Evolutionary conservation across 2,797 vertebrate species (phyloP), one percentile per base, ranked within the genome.

Genomic region (Atherinosoma microstoma): DNA sequence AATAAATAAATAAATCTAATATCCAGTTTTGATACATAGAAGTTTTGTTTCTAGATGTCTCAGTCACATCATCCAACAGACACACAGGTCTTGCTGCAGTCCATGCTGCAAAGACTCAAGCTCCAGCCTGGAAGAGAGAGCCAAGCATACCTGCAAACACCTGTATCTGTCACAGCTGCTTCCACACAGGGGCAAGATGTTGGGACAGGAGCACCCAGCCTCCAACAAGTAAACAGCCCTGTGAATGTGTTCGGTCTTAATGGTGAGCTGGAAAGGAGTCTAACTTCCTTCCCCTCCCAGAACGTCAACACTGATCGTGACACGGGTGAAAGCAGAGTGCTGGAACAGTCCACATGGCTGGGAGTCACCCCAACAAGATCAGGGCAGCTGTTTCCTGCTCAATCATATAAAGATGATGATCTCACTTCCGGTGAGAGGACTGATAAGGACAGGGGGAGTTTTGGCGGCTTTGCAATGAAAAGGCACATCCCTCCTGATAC

Each of bases 21-120:
- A 63, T 70, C 38, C 74, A 58, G 73, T 62, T 79, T 82, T 80
- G 49, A 80, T n/a, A 69, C 9, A 9, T 20, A 47, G 27, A 75
- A 58, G 47, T 53, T 82, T 24, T 57, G 29, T 68, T 78, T 30
- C 82, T 89, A 85, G 79, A 95, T 96, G 94, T 94, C 93, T 90
- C 86, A 92, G 75, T 47, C 84, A 84, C 64, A 64, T 47, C 87
- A 86, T 65, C 18, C 87, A 59, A 70, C 76, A 56, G 94, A 94
- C 75, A 65, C 65, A 34, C 93, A 95, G 78, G 78, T 81, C 65
- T 56, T 95, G 82, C 72, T 96, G 87, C 94, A 95, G 85, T 95
- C 95, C 45, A 95, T 96, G 95, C 91, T 96, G 88, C 92, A 94
- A 87, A 94, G 66, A 85, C 86, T 95, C 80, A 93, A 68, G 70